A percentile compares a stretch with the other conserved stretches of the same genome.
These are phyloP conservation scores for Hirudo medicinalis DNA, from an alignment of 1,140 invertebrate species.

Conservation along the genomic window DNA sequence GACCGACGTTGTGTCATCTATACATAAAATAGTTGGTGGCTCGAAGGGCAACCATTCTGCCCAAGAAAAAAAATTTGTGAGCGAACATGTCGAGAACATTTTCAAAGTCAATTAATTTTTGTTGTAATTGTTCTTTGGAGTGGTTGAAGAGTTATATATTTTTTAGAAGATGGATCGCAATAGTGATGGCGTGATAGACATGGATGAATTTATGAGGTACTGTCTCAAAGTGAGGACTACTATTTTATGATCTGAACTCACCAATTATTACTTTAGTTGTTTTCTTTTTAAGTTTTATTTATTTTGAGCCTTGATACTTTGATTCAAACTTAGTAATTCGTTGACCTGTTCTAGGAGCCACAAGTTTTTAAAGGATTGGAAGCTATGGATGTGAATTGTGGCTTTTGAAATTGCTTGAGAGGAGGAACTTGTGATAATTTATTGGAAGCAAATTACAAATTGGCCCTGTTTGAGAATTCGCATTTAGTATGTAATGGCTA, in stretches of 20 bases:
- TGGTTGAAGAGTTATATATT: neutral
- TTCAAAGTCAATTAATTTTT: neutral
- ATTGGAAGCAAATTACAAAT: too few species aligned
- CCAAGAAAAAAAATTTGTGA: neutral
- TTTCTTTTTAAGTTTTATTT: neutral
- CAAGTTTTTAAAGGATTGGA: too few species aligned
- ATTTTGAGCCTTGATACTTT: too few species aligned
- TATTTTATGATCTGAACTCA: too few species aligned
- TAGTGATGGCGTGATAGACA: conserved; percentile 1
- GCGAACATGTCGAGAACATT: neutral
- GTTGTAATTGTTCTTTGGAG: neutral
- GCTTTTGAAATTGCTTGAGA: too few species aligned
- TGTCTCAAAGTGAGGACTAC: neutral
- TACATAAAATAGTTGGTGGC: conserved; percentile 40
- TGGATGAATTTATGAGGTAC: neutral
- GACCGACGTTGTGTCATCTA: conserved; percentile 26
- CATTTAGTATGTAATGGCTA: too few species aligned
- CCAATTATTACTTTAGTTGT: neutral
- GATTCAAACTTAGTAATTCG: too few species aligned
- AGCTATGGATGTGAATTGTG: too few species aligned
- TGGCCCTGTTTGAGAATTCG: too few species aligned
- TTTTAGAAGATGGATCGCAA: conserved; percentile 7
- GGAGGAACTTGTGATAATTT: too few species aligned
- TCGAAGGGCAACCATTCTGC: too few species aligned
- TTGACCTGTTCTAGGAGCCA: too few species aligned